Percentiles rank a stretch among this genome's conserved stretches.
These are phyloP conservation scores for Achroia grisella DNA, from an alignment of 1,140 invertebrate genomes.

Conservation along the genomic window DNA sequence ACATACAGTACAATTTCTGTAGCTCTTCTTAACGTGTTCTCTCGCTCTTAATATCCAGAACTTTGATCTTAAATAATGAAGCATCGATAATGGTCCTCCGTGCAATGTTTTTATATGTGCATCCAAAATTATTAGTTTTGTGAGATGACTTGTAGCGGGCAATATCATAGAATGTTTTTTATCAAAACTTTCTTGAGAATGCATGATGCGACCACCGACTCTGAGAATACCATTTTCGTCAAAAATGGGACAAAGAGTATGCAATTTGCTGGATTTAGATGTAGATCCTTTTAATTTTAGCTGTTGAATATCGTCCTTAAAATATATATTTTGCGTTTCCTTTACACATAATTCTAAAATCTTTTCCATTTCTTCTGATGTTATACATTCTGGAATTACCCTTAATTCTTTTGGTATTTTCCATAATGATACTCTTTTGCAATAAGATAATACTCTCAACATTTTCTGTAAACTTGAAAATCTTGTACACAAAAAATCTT, in stretches of 20 bases:
- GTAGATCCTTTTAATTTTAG: not conserved
- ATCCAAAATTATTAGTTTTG: conserved; percentile 20
- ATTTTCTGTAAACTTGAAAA: not conserved
- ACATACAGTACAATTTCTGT: conserved; percentile 2
- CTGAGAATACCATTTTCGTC: not conserved
- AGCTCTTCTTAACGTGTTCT: conserved; percentile 4
- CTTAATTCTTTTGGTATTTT: not conserved
- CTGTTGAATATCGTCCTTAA: not conserved
- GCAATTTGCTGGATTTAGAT: conserved; percentile 3
- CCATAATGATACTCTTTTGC: not conserved
- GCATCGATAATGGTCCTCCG: too few relatives aligned
- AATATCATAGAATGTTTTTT: too few relatives aligned
- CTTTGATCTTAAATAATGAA: conserved; percentile 24
- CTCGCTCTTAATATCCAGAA: conserved; percentile 1
- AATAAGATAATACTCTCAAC: not conserved
- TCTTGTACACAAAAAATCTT: not conserved
- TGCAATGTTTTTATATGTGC: conserved; percentile 7
- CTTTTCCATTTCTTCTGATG: not conserved
- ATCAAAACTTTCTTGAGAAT: not conserved
- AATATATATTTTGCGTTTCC: not conserved
- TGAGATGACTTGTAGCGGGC: conserved; percentile 6
- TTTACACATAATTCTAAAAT: not conserved
- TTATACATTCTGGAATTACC: not conserved
- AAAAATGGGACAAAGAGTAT: not conserved
- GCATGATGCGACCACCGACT: not conserved